Conservation (phyloP, 1,140 invertebrate genomes). For the Parapsyche elsis region DNA sequence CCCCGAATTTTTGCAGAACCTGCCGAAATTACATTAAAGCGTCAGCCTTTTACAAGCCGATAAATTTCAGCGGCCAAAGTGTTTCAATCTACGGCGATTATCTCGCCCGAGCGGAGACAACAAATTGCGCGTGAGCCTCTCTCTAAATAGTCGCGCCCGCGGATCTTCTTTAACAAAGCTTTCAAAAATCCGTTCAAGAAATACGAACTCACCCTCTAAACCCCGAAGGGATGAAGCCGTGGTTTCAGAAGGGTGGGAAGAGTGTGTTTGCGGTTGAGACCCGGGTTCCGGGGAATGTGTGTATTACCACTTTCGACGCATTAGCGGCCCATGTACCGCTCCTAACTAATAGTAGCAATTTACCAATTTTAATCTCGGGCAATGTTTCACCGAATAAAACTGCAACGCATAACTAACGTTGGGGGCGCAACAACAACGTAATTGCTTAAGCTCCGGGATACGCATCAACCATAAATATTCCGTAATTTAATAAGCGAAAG, state of each 20-base stretch:
- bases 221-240: neutral
- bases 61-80: conserved; percentile 17
- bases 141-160: conserved; percentile 2
- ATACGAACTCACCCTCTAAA: neutral
- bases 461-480: neutral
- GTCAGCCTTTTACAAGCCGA: conserved; percentile 14
- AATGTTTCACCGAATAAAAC: conserved; percentile 11
- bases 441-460: neutral
- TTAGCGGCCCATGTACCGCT: neutral
- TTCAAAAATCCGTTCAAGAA: conserved; percentile 10
- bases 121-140: conserved; percentile 22
- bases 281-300: neutral
- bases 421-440: neutral
- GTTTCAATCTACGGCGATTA: conserved; percentile 24
- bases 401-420: neutral
- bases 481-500: neutral
- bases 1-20: neutral
- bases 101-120: neutral
- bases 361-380: conserved; percentile 25
- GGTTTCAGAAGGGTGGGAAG: too few species aligned
- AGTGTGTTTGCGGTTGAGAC: neutral
- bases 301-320: neutral
- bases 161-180: neutral
- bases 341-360: conserved; percentile 24
- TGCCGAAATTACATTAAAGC: conserved; percentile 14